Percentiles rank a stretch among this genome's conserved stretches.
Conservation (phyloP, 2,797 vertebrate genomes). For the Sarcoramphus papa region DNA sequence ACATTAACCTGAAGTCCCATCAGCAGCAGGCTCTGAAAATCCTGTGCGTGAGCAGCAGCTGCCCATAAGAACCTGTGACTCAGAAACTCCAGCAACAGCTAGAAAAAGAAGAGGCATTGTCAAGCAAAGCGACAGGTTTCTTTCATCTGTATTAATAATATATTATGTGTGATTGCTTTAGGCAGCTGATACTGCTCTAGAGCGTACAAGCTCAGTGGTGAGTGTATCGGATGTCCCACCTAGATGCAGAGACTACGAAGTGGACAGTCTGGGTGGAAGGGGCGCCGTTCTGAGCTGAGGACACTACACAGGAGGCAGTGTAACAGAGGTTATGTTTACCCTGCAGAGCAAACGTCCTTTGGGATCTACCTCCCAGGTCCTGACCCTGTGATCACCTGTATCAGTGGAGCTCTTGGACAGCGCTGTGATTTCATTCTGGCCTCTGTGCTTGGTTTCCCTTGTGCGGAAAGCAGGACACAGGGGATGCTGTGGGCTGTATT, state of each 20-base stretch:
- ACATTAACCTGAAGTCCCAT: neutral
- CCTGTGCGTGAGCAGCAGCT: neutral
- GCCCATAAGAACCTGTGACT: neutral
- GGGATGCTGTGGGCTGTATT: neutral
- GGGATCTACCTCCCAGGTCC: neutral
- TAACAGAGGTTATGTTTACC: neutral
- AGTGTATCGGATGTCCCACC: neutral
- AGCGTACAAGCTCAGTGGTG: neutral
- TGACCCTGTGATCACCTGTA: neutral
- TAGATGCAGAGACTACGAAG: neutral
- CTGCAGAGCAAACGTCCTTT: neutral
- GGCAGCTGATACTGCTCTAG: neutral
- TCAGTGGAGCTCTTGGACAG: neutral
- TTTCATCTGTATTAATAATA: neutral
- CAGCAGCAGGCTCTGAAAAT: neutral
- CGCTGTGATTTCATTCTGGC: neutral
- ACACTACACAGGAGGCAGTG: neutral
- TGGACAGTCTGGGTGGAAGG: neutral
- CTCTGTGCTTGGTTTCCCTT: neutral
- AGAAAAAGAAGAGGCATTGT: neutral
- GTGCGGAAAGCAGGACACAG: neutral
- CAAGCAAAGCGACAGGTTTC: neutral
- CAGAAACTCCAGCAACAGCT: neutral
- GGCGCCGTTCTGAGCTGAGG: neutral
- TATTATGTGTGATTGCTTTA: neutral